These are phyloP conservation scores for Trichosurus vulpecula DNA, from an alignment of 2,797 vertebrate species.

Conservation along the genomic window DNA sequence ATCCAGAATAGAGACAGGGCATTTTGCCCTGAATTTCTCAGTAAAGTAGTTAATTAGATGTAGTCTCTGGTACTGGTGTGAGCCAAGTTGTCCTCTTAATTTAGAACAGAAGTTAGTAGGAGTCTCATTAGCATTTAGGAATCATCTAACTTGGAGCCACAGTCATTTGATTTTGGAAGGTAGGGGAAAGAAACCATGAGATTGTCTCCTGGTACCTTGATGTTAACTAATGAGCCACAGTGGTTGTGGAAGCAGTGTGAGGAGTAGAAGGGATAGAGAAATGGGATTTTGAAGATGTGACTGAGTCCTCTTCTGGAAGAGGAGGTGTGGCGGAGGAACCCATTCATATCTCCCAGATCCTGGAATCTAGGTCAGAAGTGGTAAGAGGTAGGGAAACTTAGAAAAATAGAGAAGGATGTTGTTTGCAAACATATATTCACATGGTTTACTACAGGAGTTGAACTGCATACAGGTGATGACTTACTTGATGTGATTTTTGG, in stretches of 20 bases:
- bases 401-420: background rate
- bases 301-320: slow-evolving; percentile 14
- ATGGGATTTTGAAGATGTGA: background rate
- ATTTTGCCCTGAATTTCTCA: background rate
- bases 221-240: background rate
- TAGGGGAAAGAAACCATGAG: slow-evolving; percentile 9
- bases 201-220: background rate
- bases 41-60: background rate
- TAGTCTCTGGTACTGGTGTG: background rate
- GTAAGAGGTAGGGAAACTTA: background rate
- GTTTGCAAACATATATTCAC: background rate
- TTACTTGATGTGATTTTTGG: background rate
- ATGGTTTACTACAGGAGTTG: background rate
- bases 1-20: background rate
- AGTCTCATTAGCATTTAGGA: background rate
- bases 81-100: background rate
- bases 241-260: background rate
- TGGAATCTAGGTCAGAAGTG: background rate
- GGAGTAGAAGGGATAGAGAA: background rate
- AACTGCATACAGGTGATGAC: background rate
- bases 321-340: background rate
- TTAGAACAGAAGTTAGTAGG: background rate
- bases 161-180: background rate
- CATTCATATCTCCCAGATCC: background rate
- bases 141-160: background rate